Conservation (phyloP, 1,140 invertebrate genomes). For the Bombus difficillimus region DNA sequence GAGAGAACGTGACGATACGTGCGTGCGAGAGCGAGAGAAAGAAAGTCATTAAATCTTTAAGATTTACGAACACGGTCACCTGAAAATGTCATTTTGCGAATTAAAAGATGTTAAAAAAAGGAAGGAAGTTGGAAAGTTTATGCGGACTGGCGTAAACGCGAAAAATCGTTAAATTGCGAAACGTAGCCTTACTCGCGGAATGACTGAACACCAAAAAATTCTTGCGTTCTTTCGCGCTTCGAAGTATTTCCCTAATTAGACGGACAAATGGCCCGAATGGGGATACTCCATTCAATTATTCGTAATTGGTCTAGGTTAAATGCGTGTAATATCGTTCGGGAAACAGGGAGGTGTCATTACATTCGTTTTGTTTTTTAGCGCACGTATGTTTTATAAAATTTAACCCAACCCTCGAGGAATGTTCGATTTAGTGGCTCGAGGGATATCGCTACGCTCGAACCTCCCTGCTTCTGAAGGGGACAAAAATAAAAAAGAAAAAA, state of each 20-base stretch:
- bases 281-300: constrained; percentile 19
- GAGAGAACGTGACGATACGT: neutral
- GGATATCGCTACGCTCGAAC: too few species aligned
- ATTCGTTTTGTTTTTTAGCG: neutral
- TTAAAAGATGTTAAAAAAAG: neutral
- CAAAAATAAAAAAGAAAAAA: too few species aligned
- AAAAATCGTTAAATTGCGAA: constrained; percentile 52
- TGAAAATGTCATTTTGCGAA: constrained; percentile 33
- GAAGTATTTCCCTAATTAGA: constrained; percentile 17
- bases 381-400: constrained; percentile 4
- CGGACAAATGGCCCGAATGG: neutral
- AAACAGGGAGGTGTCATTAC: constrained; percentile 30
- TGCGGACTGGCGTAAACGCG: constrained; percentile 50
- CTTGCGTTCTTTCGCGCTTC: constrained; percentile 60
- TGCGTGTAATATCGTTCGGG: constrained; percentile 6
- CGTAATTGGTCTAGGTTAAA: constrained; percentile 23
- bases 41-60: constrained; percentile 47
- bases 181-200: constrained; percentile 55
- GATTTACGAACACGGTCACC: constrained; percentile 44
- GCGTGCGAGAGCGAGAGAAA: constrained; percentile 13
- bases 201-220: constrained; percentile 42
- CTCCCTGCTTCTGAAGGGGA: constrained; percentile 5
- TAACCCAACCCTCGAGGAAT: neutral
- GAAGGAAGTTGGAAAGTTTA: constrained; percentile 35
- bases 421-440: neutral